Percentiles rank a stretch among this genome's conserved stretches.
These are phyloP conservation scores for Phylloscopus whistleri DNA, from an alignment of 2,113 vertebrate genomes.

Conservation along the genomic window DNA sequence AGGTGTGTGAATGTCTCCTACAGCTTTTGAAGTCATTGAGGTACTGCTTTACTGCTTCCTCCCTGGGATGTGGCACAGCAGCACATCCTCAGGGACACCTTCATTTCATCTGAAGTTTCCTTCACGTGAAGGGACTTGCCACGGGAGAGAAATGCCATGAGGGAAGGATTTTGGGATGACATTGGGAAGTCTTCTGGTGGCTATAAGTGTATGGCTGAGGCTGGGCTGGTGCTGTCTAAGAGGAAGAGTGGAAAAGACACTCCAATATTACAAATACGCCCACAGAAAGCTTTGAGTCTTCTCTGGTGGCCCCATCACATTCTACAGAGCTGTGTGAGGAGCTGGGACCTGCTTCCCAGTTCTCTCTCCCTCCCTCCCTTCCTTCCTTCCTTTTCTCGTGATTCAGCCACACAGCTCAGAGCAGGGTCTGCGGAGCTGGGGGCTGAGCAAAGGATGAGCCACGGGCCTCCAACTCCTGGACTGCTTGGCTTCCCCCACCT, in stretches of 20 bases:
- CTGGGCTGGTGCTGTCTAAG: background rate
- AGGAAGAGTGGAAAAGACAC: background rate
- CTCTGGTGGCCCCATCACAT: background rate
- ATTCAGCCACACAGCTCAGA: background rate
- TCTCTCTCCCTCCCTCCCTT: background rate
- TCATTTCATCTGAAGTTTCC: background rate
- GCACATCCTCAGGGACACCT: background rate
- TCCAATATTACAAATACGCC: background rate
- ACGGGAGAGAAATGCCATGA: background rate
- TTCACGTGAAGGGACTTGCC: background rate
- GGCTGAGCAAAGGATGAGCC: background rate
- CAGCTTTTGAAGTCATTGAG: background rate
- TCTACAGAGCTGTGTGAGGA: background rate
- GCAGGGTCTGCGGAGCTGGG: rapidly evolving
- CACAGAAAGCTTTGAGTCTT: background rate
- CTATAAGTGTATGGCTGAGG: background rate
- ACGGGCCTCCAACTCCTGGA: background rate
- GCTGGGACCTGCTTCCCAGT: background rate
- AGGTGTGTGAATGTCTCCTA: background rate
- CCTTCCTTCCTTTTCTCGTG: rapidly evolving
- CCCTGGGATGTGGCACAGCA: rapidly evolving
- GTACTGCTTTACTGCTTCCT: background rate
- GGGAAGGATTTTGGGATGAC: background rate
- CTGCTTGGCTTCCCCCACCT: background rate
- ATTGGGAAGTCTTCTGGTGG: background rate